These are phyloP conservation scores for Chaetorhynchus papuensis DNA, from an alignment of 2,113 vertebrate genomes.

Conservation along the genomic window DNA sequence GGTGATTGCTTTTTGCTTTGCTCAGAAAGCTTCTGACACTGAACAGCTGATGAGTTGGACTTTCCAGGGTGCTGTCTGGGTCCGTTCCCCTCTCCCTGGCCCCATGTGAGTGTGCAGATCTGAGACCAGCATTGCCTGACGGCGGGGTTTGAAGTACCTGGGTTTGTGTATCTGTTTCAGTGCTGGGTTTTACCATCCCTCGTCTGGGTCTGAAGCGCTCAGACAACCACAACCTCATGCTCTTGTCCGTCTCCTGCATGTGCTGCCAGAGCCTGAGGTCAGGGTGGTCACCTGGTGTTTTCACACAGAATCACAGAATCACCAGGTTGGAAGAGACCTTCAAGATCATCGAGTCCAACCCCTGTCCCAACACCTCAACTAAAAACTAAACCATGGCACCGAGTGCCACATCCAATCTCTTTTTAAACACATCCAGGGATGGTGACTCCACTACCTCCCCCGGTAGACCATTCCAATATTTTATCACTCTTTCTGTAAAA, in stretches of 20 bases:
- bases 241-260: not conserved
- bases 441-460: too few relatives aligned
- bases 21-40: not conserved
- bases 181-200: not conserved
- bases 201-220: rapidly evolving
- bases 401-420: too few relatives aligned
- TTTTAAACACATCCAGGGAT: too few relatives aligned
- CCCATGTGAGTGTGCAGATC: rapidly evolving
- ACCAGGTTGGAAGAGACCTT: too few relatives aligned
- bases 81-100: not conserved
- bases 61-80: not conserved
- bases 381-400: too few relatives aligned
- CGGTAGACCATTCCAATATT: too few relatives aligned
- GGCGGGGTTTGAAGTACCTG: rapidly evolving
- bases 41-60: not conserved
- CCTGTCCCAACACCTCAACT: too few relatives aligned
- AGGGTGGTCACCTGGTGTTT: rapidly evolving
- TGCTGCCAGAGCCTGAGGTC: not conserved
- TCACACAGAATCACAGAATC: too few relatives aligned
- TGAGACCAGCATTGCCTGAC: not conserved
- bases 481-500: too few relatives aligned
- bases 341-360: too few relatives aligned
- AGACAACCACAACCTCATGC: rapidly evolving
- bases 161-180: rapidly evolving
- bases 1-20: not conserved